Conservation (phyloP, 2,113 vertebrate species). For the mouse (Mus musculus) region GRCm39 chr16:23135001-23135500, state of each 20-base stretch:
- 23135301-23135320: neutral
- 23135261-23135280: neutral
- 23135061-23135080: neutral
- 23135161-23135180: neutral
- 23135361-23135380: neutral
- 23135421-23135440: neutral
- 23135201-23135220: neutral
- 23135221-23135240: neutral
- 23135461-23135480: neutral
- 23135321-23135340: neutral
- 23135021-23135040: neutral
- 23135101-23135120: neutral
- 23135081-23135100: neutral
- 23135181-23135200: neutral
- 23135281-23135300: neutral
- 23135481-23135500: conserved; percentile 40
- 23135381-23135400: neutral
- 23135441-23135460: neutral
- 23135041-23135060: neutral
- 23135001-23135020: neutral
- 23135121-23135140: neutral
- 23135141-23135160: neutral
- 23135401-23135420: neutral
- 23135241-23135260: neutral
- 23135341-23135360: neutral